These are phyloP conservation scores for Macrosteles quadrilineatus DNA, from an alignment of 1,140 invertebrate species.

Conservation along the genomic window DNA sequence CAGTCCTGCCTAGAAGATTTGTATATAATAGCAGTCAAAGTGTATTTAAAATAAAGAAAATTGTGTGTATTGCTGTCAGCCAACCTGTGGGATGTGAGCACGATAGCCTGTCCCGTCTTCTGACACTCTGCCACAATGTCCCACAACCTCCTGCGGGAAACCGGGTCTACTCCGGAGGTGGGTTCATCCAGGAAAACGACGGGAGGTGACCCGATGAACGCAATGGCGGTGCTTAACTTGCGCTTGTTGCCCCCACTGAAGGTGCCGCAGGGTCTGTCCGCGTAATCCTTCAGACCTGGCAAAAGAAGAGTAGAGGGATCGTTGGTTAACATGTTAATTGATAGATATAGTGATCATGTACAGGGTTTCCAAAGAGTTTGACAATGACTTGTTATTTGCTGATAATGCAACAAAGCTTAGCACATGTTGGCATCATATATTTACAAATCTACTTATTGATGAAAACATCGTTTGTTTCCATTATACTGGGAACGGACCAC, in stretches of 20 bases:
- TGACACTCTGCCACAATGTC: slow-evolving; percentile 65
- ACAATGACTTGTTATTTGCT: background rate
- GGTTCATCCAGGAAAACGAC: slow-evolving; percentile 88
- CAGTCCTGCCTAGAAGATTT: no score
- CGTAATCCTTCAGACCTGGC: slow-evolving; percentile 38
- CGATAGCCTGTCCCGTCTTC: slow-evolving; percentile 63
- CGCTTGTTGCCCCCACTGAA: slow-evolving; percentile 91
- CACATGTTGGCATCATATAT: background rate
- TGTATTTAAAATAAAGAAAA: no score
- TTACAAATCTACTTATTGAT: background rate
- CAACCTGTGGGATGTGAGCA: slow-evolving; percentile 71
- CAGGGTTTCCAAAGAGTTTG: background rate
- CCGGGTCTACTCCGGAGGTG: slow-evolving; percentile 77
- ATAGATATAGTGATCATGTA: no score
- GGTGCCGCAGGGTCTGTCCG: slow-evolving; percentile 33
- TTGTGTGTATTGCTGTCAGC: no score
- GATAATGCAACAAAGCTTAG: background rate
- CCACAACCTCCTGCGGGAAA: slow-evolving; percentile 75
- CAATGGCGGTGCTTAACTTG: slow-evolving; percentile 91
- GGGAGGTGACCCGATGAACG: slow-evolving; percentile 85
- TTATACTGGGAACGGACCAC: no score
- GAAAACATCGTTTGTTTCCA: no score
- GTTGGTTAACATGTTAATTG: no score
- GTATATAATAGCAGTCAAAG: no score
- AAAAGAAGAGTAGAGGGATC: background rate